Evolutionary conservation across 2,888 invertebrate genomes (phyloP), one percentile per base, ranked within the genome.

Genomic region (Pristionchus japonicus): DNA sequence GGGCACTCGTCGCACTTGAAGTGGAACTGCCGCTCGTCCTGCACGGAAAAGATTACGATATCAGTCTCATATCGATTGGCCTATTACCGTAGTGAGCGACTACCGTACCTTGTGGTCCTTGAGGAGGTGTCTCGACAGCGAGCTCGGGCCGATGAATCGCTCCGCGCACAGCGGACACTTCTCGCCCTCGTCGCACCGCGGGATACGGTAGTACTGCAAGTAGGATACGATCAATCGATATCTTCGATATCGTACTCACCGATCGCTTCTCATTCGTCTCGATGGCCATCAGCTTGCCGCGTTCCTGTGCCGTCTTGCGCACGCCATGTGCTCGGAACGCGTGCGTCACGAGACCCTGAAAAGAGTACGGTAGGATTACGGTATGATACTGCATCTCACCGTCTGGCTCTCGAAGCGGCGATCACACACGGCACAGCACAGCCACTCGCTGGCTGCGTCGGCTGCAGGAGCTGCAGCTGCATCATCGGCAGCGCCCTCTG

Each of bases 1-100:
- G 82, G 82, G 23, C 82, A 83, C 82, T 83, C 82, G 34, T 83
- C 82, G 52, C 82, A 83, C 82, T 31, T 31, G 82, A 83, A 83
- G 82, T 83, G 82, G 17, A 15, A 27, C 52, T 27, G 34, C 52
- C 23, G 20, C 49, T n/a, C 17, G 34, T 83, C 82, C 82, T 83
- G 82, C 27, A n/a, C 1, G 4, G 52, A 83, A 49, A 43, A 43
- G 43, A 43, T 37, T 64, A 31, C 64, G 64, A 7, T 20, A 70
- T 70, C 70, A 20, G 17, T 52, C 20, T 23, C 31, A 9, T n/a
- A 40, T 31, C 40, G 37, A 74, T 40, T 7, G 27, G 17, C 3
- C 31, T 34, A n/a, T n/a, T n/a, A 52, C 34, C 23, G 49, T 34
- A 83, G n/a, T n/a, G n/a, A n/a, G n/a, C n/a, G n/a, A n/a, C n/a